Percentiles rank a stretch among this genome's conserved stretches.
Evolutionary conservation across 2,797 vertebrate species (phyloP).

Genomic region (Valencia hispanica): DNA sequence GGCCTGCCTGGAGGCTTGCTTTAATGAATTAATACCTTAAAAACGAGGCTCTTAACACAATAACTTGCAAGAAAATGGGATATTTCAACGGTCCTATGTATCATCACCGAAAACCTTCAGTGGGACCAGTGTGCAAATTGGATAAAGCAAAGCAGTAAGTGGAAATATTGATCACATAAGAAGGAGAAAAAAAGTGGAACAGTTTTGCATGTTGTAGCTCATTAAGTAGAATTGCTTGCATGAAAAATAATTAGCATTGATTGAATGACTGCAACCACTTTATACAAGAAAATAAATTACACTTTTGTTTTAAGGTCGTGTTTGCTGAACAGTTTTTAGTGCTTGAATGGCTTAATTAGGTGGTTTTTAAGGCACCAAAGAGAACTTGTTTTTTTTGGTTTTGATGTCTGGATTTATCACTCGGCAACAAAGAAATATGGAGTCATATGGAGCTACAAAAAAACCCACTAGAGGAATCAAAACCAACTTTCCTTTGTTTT

Average conservation of each 20-base stretch:
- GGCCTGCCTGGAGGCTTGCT: constrained; percentile 27
- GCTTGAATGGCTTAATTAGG: not conserved
- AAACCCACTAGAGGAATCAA: not conserved
- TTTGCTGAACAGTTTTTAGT: constrained; percentile 24
- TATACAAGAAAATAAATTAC: constrained; percentile 27
- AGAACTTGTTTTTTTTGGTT: not conserved
- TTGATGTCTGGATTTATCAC: not conserved
- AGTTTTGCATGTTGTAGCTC: constrained; percentile 59
- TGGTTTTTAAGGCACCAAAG: not conserved
- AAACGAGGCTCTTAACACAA: constrained; percentile 30
- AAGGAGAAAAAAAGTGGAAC: constrained; percentile 16
- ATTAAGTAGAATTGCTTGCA: constrained; percentile 59
- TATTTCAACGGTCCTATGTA: not conserved
- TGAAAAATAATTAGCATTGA: constrained; percentile 56
- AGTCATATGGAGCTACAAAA: not conserved
- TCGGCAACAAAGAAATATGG: not conserved
- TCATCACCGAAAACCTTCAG: not conserved
- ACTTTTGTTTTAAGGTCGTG: constrained; percentile 20
- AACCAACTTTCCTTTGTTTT: constrained; percentile 32
- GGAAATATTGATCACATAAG: constrained; percentile 58
- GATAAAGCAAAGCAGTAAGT: constrained; percentile 57
- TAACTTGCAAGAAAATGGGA: constrained; percentile 25
- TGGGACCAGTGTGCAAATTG: constrained; percentile 19
- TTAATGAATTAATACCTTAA: constrained; percentile 26
- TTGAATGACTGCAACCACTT: constrained; percentile 48